These are phyloP conservation scores for Ramphastos sulfuratus DNA, from an alignment of 2,113 vertebrate genomes.

Conservation along the genomic window DNA sequence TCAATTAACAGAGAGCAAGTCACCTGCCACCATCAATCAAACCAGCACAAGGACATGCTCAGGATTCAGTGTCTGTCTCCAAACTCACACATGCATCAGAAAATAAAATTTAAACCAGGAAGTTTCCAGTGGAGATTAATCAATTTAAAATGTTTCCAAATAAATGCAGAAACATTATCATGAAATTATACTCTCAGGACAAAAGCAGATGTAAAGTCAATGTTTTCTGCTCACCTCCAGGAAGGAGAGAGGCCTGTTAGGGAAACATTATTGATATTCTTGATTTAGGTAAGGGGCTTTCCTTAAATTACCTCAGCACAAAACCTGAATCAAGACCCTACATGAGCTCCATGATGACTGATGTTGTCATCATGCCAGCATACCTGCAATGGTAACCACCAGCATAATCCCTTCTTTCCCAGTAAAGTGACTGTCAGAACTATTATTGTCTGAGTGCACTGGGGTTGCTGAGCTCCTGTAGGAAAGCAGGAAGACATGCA, in stretches of 20 bases:
- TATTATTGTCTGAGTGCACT: no score
- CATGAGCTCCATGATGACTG: background rate
- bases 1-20: constrained; percentile 16
- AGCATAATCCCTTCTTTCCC: background rate
- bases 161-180: background rate
- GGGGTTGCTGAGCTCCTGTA: background rate
- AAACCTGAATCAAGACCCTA: background rate
- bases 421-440: background rate
- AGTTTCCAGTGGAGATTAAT: background rate
- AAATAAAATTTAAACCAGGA: background rate
- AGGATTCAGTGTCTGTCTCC: constrained; percentile 42
- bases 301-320: background rate
- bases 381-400: background rate
- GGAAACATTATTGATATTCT: background rate
- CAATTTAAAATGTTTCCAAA: background rate
- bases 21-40: background rate
- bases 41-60: background rate
- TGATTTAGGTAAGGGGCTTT: background rate
- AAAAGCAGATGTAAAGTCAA: background rate
- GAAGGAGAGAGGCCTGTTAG: background rate
- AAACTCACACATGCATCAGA: background rate
- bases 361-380: background rate
- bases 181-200: background rate
- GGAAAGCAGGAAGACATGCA: background rate
- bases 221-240: background rate